Percentiles rank a stretch among this genome's conserved stretches.
Conservation (phyloP, 2,888 invertebrate genomes). For the Macrosiphum euphorbiae region DNA sequence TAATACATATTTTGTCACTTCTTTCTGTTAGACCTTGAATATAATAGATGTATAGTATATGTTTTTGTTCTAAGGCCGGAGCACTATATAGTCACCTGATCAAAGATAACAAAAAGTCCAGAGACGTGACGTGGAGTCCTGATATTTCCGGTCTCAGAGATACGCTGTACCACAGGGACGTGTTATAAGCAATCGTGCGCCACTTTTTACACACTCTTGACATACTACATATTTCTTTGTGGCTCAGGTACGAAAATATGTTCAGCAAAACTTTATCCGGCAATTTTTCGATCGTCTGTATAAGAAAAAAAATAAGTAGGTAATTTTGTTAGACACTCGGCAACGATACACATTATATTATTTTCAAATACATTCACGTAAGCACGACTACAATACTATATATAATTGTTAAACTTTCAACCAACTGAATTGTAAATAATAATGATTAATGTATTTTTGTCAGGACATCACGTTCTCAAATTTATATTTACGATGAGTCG, state of each 20-base stretch:
- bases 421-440: not conserved
- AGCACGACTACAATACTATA: not conserved
- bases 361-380: not conserved
- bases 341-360: not conserved
- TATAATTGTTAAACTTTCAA: not conserved
- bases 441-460: not conserved
- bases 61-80: not conserved
- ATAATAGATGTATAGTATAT: not conserved
- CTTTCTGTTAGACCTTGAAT: not conserved
- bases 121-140: slow-evolving; percentile 89
- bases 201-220: slow-evolving; percentile 96
- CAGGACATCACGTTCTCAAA: not conserved
- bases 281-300: slow-evolving; percentile 92
- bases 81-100: slow-evolving; percentile 74
- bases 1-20: not conserved
- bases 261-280: slow-evolving; percentile 96
- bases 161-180: slow-evolving; percentile 94
- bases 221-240: slow-evolving; percentile 93
- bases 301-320: not conserved
- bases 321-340: not conserved
- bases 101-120: slow-evolving; percentile 88
- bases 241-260: slow-evolving; percentile 93
- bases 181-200: slow-evolving; percentile 96
- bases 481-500: not conserved
- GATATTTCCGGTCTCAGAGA: slow-evolving; percentile 97